Conservation (phyloP, 2,888 invertebrate genomes). For the Melikaiella ostensackeni region DNA sequence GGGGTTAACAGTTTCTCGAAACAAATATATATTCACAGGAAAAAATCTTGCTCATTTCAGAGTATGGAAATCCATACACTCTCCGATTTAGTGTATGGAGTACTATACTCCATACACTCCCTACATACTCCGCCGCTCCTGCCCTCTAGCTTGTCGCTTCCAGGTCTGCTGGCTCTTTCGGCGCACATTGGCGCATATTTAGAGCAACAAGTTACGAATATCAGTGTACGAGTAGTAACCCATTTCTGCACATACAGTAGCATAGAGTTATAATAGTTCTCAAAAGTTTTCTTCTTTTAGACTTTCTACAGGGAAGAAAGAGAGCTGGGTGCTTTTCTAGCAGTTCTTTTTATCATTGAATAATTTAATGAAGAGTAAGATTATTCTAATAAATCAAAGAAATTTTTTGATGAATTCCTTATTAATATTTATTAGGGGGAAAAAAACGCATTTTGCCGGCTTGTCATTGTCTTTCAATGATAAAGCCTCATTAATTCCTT, state of each 20-base stretch:
- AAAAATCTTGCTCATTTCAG: no score
- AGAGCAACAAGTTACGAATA: slow-evolving; percentile 24
- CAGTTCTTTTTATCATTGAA: slow-evolving; percentile 10
- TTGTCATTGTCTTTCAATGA: no score
- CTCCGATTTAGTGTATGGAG: no score
- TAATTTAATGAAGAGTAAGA: not conserved
- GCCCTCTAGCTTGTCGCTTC: not conserved
- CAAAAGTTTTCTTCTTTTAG: slow-evolving; percentile 8
- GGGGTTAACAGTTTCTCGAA: no score
- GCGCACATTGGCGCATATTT: slow-evolving; percentile 3
- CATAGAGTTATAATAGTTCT: slow-evolving; percentile 12
- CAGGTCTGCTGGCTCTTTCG: not conserved
- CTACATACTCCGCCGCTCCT: no score
- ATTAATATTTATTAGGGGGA: not conserved
- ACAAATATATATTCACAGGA: no score
- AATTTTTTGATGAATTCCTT: not conserved
- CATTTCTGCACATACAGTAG: slow-evolving; percentile 1
- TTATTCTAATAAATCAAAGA: not conserved
- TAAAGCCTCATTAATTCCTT: no score
- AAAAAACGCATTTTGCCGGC: no score
- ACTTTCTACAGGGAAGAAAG: not conserved
- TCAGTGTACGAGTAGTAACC: slow-evolving; percentile 12
- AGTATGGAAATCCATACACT: no score
- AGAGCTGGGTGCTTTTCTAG: not conserved
- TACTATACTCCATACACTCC: no score